These are phyloP conservation scores for Ormyrus thymus DNA, from an alignment of 2,888 invertebrate species.

Conservation along the genomic window DNA sequence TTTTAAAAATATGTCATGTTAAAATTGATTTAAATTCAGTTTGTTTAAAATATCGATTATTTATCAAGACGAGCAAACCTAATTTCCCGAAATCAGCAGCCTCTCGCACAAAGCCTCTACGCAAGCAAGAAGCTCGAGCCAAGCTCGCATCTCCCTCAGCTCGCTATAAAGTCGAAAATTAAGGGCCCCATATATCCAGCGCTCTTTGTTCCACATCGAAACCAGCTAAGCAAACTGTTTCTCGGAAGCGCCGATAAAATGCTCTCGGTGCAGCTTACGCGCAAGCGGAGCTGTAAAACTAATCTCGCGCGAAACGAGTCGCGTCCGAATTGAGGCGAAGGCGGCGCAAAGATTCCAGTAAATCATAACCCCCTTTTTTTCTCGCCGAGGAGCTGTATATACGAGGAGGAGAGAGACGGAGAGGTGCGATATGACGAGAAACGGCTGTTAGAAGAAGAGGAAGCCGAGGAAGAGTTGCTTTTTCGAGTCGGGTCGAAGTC, in stretches of 20 bases:
- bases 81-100: too few relatives aligned
- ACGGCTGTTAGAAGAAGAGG: background rate
- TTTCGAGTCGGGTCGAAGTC: too few relatives aligned
- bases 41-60: too few relatives aligned
- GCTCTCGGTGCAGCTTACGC: background rate
- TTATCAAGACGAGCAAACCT: too few relatives aligned
- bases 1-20: too few relatives aligned
- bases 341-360: slow-evolving; percentile 20
- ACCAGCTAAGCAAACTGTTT: background rate
- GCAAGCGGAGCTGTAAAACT: background rate
- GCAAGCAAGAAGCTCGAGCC: too few relatives aligned
- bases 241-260: background rate
- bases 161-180: too few relatives aligned
- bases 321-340: slow-evolving; percentile 3
- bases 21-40: too few relatives aligned
- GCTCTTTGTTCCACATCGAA: background rate
- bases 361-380: slow-evolving; percentile 13
- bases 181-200: too few relatives aligned
- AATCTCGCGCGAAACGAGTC: slow-evolving; percentile 5
- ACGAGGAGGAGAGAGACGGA: background rate
- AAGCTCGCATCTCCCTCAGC: too few relatives aligned
- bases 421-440: background rate
- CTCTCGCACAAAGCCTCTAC: too few relatives aligned
- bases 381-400: background rate
- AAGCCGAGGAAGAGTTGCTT: too few relatives aligned